Evolutionary conservation across 1,140 invertebrate genomes (phyloP).

Genomic region (Drosophila rhopaloa): DNA sequence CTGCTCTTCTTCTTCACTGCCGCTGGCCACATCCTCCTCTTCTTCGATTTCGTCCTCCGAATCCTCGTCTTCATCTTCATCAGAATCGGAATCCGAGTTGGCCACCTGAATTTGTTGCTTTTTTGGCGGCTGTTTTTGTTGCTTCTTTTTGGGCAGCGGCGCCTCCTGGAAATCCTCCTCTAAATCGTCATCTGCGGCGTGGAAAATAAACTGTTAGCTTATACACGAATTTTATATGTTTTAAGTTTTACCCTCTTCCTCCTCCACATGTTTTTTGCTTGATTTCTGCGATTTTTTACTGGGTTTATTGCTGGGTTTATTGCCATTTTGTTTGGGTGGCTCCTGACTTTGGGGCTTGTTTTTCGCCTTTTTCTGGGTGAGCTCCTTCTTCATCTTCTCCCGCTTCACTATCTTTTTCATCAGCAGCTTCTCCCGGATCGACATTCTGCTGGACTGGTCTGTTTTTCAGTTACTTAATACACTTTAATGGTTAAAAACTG

Average conservation of each 20-base stretch:
- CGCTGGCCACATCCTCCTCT: slow-evolving; percentile 17
- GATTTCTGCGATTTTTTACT: slow-evolving; percentile 35
- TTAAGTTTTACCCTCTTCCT: slow-evolving; percentile 40
- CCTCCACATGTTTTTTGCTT: slow-evolving; percentile 17
- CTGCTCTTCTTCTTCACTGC: slow-evolving; percentile 20
- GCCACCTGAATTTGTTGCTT: slow-evolving; percentile 72
- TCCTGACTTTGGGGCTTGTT: slow-evolving; percentile 12
- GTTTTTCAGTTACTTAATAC: slow-evolving; percentile 12
- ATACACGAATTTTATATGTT: not conserved
- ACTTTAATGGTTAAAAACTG: slow-evolving; percentile 39
- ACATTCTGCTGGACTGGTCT: slow-evolving; percentile 85
- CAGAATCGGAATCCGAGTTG: slow-evolving; percentile 68
- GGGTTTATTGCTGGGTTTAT: slow-evolving; percentile 15
- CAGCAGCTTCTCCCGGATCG: slow-evolving; percentile 90
- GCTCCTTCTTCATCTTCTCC: slow-evolving; percentile 89
- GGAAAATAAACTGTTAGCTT: not conserved
- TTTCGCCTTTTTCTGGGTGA: slow-evolving; percentile 86
- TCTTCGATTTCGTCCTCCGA: slow-evolving; percentile 23
- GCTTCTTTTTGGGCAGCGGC: slow-evolving; percentile 45
- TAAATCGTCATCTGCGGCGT: slow-evolving; percentile 7
- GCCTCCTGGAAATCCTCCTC: slow-evolving; percentile 68
- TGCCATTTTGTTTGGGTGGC: slow-evolving; percentile 39
- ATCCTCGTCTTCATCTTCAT: slow-evolving; percentile 37
- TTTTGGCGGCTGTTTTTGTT: slow-evolving; percentile 54
- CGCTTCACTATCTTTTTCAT: slow-evolving; percentile 92